Base-by-base conservation (phyloP, 1,140 invertebrate species). In the Drosophila insularis region DNA sequence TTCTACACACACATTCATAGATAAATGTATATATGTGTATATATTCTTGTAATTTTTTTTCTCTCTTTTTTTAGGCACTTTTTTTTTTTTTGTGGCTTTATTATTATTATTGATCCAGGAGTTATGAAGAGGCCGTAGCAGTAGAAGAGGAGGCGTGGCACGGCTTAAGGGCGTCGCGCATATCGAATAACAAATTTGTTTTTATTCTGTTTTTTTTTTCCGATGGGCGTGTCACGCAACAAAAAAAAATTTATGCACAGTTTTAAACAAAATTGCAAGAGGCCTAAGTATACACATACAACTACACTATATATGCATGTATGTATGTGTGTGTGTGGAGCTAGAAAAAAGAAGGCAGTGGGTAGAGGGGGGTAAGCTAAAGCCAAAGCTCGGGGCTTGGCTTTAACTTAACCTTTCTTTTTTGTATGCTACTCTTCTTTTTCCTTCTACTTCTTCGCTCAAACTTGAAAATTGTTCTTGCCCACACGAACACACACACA, bases 41-140 rank as follows among this genome's bases (percentile, higher is more conserved):
- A 46, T 46, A 19, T 71, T 13, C 58, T 21, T 59, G 66, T 63
- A 68, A 73, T 67, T 72, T 21, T 50, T 50, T 50, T 11, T 50
- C 14, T 50, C 35, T 50, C 43, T 4, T 1, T 11, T 50, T 50
- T 50, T 8, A 7, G 17, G 19, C 43, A 50, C 43, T 21, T 50
- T 50, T 50, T 19, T 19, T 27, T 27, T 27, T 4, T 27, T 4
- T 3, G 4, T 27, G 27, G 27, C 11, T 50, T 50, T 50, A 27
- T 27, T 27, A 27, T 19, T 8, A 21, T 21, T 50, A 11, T 50
- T 50, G 43, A 21, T 19, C 43, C 17, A 4, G 43, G 43, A 50
- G 17, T 21, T 50, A 6, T 19, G 43, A 50, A 50, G 10, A 50
- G 19, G 43, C 8, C 17, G 43, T 50, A 50, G 43, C 43, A 21